Percentiles rank a stretch among this genome's conserved stretches.
These are phyloP conservation scores for Heteronetta atricapilla DNA, from an alignment of 2,113 vertebrate species.

Conservation along the genomic window DNA sequence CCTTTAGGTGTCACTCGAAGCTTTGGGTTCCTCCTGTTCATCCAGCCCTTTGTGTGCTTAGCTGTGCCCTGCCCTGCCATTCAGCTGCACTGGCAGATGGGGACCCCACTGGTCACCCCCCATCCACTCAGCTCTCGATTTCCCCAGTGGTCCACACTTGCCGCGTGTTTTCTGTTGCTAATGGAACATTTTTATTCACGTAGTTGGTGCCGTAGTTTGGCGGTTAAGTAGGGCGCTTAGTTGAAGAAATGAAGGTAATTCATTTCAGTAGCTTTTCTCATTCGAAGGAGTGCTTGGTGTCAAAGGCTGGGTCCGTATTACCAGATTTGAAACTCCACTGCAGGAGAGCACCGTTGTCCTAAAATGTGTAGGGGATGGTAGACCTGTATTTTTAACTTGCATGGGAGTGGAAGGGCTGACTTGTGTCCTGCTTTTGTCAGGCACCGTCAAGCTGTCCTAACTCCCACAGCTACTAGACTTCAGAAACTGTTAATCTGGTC, in stretches of 20 bases:
- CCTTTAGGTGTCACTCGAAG: slow-evolving; percentile 65
- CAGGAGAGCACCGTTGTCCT: background rate
- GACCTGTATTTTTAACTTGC: background rate
- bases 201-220: background rate
- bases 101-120: background rate
- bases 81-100: background rate
- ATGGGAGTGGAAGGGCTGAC: background rate
- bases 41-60: background rate
- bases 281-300: slow-evolving; percentile 16
- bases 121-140: background rate
- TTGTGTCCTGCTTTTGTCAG: slow-evolving; percentile 16
- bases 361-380: background rate
- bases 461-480: slow-evolving; percentile 57
- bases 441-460: background rate
- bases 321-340: background rate
- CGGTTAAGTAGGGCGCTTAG: background rate
- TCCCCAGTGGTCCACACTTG: background rate
- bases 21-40: slow-evolving; percentile 56
- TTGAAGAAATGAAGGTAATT: background rate
- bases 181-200: background rate
- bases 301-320: background rate
- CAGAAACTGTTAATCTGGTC: slow-evolving; percentile 59
- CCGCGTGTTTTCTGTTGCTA: background rate
- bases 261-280: background rate
- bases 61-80: background rate